Evolutionary conservation across 2,113 vertebrate genomes (phyloP).

Genomic region (Rhegmatorhina hoffmannsi): DNA sequence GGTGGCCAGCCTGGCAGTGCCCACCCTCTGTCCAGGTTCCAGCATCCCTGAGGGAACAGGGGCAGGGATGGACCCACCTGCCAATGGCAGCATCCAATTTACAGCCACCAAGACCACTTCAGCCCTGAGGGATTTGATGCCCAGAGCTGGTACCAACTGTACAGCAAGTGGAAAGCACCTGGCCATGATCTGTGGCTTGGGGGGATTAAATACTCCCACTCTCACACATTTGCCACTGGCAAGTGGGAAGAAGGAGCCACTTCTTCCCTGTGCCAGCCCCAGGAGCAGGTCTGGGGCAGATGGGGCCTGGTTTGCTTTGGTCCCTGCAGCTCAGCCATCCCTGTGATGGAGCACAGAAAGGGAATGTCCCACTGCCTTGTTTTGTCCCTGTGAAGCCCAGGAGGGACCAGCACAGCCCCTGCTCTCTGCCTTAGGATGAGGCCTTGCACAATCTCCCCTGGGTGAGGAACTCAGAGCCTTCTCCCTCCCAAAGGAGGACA

Average conservation of each 20-base stretch:
- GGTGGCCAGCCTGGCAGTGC: background rate
- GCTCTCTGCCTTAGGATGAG: background rate
- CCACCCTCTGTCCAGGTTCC: background rate
- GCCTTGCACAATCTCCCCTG: background rate
- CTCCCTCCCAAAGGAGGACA: background rate
- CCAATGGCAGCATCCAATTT: fast-evolving
- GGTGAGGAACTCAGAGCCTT: background rate
- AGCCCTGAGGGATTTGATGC: background rate
- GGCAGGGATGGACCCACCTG: background rate
- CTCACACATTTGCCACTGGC: background rate
- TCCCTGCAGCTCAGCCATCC: background rate
- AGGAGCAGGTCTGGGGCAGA: background rate
- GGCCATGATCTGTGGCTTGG: fast-evolving
- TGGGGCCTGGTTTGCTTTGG: background rate
- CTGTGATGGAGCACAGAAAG: background rate
- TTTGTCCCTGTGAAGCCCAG: background rate
- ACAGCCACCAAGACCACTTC: background rate
- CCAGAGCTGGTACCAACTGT: background rate
- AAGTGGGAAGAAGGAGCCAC: background rate
- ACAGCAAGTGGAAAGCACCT: background rate
- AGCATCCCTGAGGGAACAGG: background rate
- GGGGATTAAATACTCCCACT: too few species aligned
- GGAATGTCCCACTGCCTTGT: background rate
- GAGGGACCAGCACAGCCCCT: background rate
- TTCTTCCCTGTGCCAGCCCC: background rate